Conservation (phyloP, 2,113 vertebrate genomes). For the Hemichromis elongatus region DNA sequence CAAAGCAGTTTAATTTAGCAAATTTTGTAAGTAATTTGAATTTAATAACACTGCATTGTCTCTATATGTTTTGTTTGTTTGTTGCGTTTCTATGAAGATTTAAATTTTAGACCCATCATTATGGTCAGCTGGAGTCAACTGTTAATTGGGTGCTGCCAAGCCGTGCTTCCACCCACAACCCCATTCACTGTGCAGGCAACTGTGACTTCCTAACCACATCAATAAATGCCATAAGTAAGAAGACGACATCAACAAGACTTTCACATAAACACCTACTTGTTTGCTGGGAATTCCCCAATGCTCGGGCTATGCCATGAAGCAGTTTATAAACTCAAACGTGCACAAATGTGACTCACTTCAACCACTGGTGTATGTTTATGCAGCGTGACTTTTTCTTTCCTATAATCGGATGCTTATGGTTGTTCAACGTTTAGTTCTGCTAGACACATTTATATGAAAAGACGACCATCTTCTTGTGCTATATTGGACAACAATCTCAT, state of each 20-base stretch:
- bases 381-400: neutral
- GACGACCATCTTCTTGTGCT: neutral
- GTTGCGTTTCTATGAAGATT: conserved; percentile 46
- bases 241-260: conserved; percentile 32
- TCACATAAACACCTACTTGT: conserved; percentile 31
- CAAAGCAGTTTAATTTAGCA: neutral
- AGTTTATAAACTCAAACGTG: conserved; percentile 5
- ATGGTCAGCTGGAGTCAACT: conserved; percentile 21
- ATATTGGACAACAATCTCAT: neutral
- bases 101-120: conserved; percentile 21
- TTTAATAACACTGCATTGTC: neutral
- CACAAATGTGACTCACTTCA: conserved; percentile 2
- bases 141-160: conserved; percentile 26
- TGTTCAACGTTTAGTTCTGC: neutral
- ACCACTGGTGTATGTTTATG: neutral
- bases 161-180: conserved; percentile 34
- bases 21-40: neutral
- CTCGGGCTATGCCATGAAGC: neutral
- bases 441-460: neutral
- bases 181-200: conserved; percentile 1
- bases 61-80: conserved; percentile 10
- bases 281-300: conserved; percentile 19
- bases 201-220: conserved; percentile 57
- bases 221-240: neutral
- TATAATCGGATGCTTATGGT: neutral